Percentiles rank a stretch among this genome's conserved stretches.
These are phyloP conservation scores for Agonopterix heracliana DNA, from an alignment of 2,888 invertebrate genomes.

Conservation along the genomic window DNA sequence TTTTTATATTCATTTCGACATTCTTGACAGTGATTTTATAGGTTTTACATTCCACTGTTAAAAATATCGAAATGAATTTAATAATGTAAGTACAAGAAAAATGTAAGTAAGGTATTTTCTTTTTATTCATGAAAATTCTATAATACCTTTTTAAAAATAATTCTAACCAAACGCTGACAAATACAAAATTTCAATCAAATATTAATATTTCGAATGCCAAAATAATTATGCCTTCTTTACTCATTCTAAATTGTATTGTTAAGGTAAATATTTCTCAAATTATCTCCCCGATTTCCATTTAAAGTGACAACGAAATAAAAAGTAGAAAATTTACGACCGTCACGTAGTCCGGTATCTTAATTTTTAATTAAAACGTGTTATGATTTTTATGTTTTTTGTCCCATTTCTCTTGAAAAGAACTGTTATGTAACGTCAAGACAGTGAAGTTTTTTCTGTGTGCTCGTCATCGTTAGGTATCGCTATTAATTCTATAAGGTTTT, in stretches of 20 bases:
- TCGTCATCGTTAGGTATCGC: too few relatives aligned
- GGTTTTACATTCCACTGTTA: too few relatives aligned
- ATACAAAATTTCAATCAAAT: too few relatives aligned
- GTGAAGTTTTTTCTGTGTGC: too few relatives aligned
- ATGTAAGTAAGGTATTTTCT: too few relatives aligned
- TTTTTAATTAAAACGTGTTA: constrained; percentile 47
- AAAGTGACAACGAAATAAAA: constrained; percentile 50
- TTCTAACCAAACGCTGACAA: too few relatives aligned
- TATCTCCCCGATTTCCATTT: constrained; percentile 42
- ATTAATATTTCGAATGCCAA: neutral
- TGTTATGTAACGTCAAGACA: constrained; percentile 1
- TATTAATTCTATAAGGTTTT: neutral
- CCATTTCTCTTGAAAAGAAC: neutral
- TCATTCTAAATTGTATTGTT: constrained; percentile 38
- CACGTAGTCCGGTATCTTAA: constrained; percentile 52
- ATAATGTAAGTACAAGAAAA: too few relatives aligned
- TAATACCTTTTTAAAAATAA: too few relatives aligned
- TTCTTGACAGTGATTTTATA: too few relatives aligned
- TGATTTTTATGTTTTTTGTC: constrained; percentile 26
- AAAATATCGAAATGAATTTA: too few relatives aligned
- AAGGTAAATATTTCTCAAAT: constrained; percentile 44
- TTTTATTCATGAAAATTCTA: too few relatives aligned
- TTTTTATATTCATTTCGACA: too few relatives aligned
- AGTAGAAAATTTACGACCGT: constrained; percentile 44
- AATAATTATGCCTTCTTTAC: neutral